Percentiles rank a stretch among this genome's conserved stretches.
phyloP scores from a whole-genome alignment of 2,113 vertebrate genomes.

The Macaca fascicularis region T2T-MFA8v1.1 NC_088386.1:103060501-103061000 shows the following conservation, averaged over 20 bases:
- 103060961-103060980: conserved; percentile 62
- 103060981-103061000: conserved; percentile 67
- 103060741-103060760: conserved; percentile 68
- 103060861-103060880: conserved; percentile 83
- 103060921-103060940: conserved; percentile 43
- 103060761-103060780: conserved; percentile 78
- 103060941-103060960: conserved; percentile 66
- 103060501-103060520: conserved; percentile 28
- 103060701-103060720: conserved; percentile 52
- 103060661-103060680: background rate
- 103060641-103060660: background rate
- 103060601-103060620: conserved; percentile 30
- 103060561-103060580: conserved; percentile 24
- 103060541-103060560: conserved; percentile 34
- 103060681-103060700: conserved; percentile 58
- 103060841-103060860: conserved; percentile 83
- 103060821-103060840: conserved; percentile 80
- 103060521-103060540: conserved; percentile 34
- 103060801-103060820: conserved; percentile 77
- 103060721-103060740: conserved; percentile 64
- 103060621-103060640: background rate
- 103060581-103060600: conserved; percentile 47
- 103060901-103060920: background rate
- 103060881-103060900: conserved; percentile 44
- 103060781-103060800: conserved; percentile 78